Evolutionary conservation across 1,140 invertebrate genomes (phyloP).

Genomic region (Telenomus remus): DNA sequence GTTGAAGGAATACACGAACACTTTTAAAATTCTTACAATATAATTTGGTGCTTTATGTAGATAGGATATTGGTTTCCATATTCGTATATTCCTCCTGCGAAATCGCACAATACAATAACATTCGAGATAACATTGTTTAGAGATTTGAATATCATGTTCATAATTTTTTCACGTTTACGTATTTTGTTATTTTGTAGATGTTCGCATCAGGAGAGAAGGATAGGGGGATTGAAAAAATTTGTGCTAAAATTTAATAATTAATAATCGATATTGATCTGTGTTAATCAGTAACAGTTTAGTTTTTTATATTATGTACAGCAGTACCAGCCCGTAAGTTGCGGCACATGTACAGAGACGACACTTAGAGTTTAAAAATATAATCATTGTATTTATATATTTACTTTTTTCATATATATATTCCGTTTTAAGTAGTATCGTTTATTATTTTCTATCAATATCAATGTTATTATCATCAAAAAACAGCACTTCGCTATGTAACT

Average conservation of each 20-base stretch:
- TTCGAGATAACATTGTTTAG: too few relatives aligned
- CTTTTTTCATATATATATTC: conserved; percentile 41
- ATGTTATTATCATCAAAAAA: conserved; percentile 74
- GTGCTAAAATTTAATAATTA: conserved; percentile 50
- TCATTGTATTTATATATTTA: conserved; percentile 69
- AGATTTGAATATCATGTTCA: too few relatives aligned
- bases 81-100: conserved; percentile 24
- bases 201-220: conserved; percentile 17
- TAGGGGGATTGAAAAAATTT: conserved; percentile 52
- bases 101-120: conserved; percentile 4
- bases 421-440: conserved; percentile 70
- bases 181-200: conserved; percentile 28
- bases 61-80: not conserved
- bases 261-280: conserved; percentile 55
- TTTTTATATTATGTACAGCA: conserved; percentile 68
- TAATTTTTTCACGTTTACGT: conserved; percentile 47
- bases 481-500: conserved; percentile 73
- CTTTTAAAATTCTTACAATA: not conserved
- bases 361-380: conserved; percentile 77
- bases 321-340: conserved; percentile 62
- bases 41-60: too few relatives aligned
- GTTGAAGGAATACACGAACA: conserved; percentile 30
- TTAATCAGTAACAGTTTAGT: conserved; percentile 65
- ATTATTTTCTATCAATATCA: conserved; percentile 63
- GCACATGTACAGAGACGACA: conserved; percentile 73